Evolutionary conservation across 2,113 vertebrate genomes (phyloP), one percentile per base, ranked within the genome.

Genomic region (Istiophorus platypterus): DNA sequence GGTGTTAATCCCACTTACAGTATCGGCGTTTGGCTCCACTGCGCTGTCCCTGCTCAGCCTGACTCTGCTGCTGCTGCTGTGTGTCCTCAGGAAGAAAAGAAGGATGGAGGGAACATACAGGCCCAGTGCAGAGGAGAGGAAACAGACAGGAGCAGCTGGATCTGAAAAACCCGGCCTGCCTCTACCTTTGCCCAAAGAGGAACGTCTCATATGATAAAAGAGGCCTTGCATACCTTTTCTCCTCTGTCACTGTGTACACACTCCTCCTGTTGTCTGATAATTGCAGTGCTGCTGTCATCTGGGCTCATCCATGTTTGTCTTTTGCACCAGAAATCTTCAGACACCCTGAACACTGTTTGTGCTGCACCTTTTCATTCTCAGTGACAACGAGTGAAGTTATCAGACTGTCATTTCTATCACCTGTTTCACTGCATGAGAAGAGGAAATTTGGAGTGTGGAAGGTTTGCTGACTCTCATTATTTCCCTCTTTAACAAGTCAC

Each of bases 161-260:
- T 78, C 90, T 1, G 95, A 96, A 68, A 95, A 93, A 4, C 94
- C 95, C 15, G 80, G 91, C 51, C 94, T 96, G 72, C 85, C 91
- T 3, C 65, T 97, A 7, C 97, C 97, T 20, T 76, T 97, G 77
- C 97, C 97, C 26, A 97, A 97, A 2, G 95, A 96, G 80, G 97
- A 98, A 69, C 92, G 97, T 75, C 96, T 98, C 74, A 98, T 98
- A 86, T 97, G 93, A 96, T 18, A n/a, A 51, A 22, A 14, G 10
- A 1, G 59, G 27, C 39, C 45, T 72, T 7, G 5, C 64, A 31
- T 20, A 26, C 41, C 39, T 42, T 51, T 11, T 34, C 41, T 37
- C 13, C 47, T 31, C 51, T 24, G 39, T 24, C 47, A 51, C 37
- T 7, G 47, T 64, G 39, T 45, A 58, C 63, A 39, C 42, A 68